Evolutionary conservation across 2,888 invertebrate species (phyloP).

Genomic region (Philopedon plagiatum): DNA sequence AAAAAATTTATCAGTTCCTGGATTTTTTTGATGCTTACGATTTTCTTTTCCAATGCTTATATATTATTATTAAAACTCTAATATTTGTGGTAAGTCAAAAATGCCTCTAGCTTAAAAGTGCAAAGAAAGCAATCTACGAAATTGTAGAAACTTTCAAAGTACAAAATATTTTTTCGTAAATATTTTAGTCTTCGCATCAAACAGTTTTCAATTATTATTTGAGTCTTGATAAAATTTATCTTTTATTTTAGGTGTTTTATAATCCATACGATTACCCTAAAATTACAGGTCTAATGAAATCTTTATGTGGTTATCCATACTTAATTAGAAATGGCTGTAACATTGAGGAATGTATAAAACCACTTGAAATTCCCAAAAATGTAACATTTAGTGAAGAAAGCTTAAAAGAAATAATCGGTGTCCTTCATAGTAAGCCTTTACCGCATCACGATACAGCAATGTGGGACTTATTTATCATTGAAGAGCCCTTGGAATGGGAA

Average conservation of each 20-base stretch:
- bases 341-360: neutral
- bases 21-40: too few species aligned
- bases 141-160: too few species aligned
- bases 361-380: neutral
- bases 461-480: neutral
- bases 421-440: neutral
- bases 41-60: too few species aligned
- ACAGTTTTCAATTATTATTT: too few species aligned
- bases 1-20: too few species aligned
- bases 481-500: neutral
- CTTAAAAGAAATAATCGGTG: neutral
- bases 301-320: conserved; percentile 20
- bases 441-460: neutral
- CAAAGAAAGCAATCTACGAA: too few species aligned
- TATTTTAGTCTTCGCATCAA: too few species aligned
- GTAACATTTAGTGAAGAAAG: neutral
- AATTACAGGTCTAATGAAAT: conserved; percentile 14
- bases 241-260: conserved; percentile 28
- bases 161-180: too few species aligned
- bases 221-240: too few species aligned
- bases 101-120: too few species aligned
- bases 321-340: conserved; percentile 2
- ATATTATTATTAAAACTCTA: too few species aligned
- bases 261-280: conserved; percentile 31
- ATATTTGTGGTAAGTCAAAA: too few species aligned